Conservation (phyloP, 1,140 invertebrate genomes). For the Bombus difficillimus region DNA sequence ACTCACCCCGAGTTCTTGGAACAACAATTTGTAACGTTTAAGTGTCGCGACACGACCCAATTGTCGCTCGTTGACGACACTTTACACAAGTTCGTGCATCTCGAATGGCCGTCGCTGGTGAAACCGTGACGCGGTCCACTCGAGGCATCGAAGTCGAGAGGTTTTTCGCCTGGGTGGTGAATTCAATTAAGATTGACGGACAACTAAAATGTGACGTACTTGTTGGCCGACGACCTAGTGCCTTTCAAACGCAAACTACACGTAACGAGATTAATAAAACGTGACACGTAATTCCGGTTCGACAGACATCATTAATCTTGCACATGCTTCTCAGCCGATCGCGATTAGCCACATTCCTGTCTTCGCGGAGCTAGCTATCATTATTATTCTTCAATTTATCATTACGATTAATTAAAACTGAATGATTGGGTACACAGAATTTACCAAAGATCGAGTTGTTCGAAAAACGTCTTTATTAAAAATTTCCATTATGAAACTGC, state of each 20-base stretch:
- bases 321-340: constrained; percentile 21
- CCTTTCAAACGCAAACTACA: constrained; percentile 49
- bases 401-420: not conserved
- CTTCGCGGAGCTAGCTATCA: not conserved
- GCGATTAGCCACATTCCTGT: not conserved
- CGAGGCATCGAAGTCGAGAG: constrained; percentile 40
- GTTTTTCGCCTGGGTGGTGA: constrained; percentile 59
- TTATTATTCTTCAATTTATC: not conserved
- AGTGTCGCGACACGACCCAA: constrained; percentile 49
- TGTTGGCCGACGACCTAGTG: constrained; percentile 52
- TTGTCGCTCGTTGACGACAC: constrained; percentile 53
- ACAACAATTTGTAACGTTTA: constrained; percentile 45
- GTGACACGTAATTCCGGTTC: constrained; percentile 63
- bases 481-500: not conserved
- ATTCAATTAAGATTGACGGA: constrained; percentile 68
- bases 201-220: constrained; percentile 61
- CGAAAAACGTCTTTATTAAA: not conserved
- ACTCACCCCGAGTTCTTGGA: constrained; percentile 29
- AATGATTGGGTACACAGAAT: not conserved
- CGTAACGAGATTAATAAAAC: constrained; percentile 65
- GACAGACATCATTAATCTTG: constrained; percentile 50
- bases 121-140: constrained; percentile 6
- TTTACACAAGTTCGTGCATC: constrained; percentile 50
- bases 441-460: not conserved
- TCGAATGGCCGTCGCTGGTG: constrained; percentile 3